A percentile compares a stretch with the other conserved stretches of the same genome.
These are phyloP conservation scores for Danio rerio DNA, from an alignment of 2,113 vertebrate genomes.

Conservation along the genomic window DNA sequence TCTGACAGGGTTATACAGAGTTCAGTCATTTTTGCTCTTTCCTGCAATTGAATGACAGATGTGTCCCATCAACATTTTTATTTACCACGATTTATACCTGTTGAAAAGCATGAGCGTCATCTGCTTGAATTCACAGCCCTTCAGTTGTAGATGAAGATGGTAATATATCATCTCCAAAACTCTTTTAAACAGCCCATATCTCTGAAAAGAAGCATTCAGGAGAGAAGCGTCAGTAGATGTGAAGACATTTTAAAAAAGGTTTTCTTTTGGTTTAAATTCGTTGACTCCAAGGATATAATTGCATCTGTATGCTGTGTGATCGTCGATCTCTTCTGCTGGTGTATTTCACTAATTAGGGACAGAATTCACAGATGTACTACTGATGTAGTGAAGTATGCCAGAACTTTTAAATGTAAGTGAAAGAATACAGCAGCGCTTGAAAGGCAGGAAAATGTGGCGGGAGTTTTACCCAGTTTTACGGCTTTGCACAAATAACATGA, in stretches of 20 bases:
- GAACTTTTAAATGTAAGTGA: background rate
- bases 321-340: background rate
- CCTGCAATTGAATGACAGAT: conserved; percentile 8
- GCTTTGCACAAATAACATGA: background rate
- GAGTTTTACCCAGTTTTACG: background rate
- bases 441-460: background rate
- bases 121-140: conserved; percentile 7
- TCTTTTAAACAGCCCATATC: background rate
- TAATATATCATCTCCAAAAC: background rate
- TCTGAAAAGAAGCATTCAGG: background rate
- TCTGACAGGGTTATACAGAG: conserved; percentile 61
- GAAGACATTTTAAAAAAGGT: conserved; percentile 12
- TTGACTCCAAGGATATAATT: background rate
- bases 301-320: conserved; percentile 12
- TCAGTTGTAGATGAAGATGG: conserved; percentile 6
- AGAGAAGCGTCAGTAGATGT: background rate
- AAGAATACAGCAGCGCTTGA: background rate
- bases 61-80: background rate
- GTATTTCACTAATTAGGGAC: background rate
- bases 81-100: conserved; percentile 18
- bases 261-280: background rate
- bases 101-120: conserved; percentile 10
- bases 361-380: background rate
- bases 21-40: conserved; percentile 55
- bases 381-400: conserved; percentile 13